Base-by-base conservation (phyloP, 2,888 invertebrate genomes). In the Drosophila ezoana region DNA sequence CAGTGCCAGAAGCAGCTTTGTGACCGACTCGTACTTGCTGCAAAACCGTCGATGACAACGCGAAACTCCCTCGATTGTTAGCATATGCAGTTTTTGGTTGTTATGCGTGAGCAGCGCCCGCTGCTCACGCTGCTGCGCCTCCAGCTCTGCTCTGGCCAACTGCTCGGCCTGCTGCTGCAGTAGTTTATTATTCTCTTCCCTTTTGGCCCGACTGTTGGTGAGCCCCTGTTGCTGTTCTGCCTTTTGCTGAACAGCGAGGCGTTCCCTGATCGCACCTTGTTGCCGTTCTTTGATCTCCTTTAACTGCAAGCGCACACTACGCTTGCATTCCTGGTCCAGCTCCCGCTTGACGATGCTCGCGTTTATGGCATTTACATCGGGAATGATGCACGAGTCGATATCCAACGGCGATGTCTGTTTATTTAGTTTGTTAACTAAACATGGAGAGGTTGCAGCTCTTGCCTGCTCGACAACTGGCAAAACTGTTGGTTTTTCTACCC, bases 41-140 rank as follows among this genome's bases (percentile, higher is more conserved):
- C 93, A 93, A 76, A 95, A 94, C 79, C 93, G 93, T 0, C 93
- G 92, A 72, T 95, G 94, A 73, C 93, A 94, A 44, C 93, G 93
- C 28, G 93, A 93, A 16, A 95, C 93, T 0, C 93, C 92, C n/a
- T 94, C 93, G 73, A 94, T 92, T 0, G 87, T 88, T 1, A 91
- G 82, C 13, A 83, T 45, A 35, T 90, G 82, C 3, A 91, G 59
- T 35, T 90, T 86, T 13, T 84, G 78, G 37, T 89, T 81, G 3
- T 85, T 87, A 33, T 89, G 81, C n/a, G 66, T 62, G 1, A 84
- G 82, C 8, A 90, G 51, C 2, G 72, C 72, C 1, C 68, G 63
- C n/a, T 90, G 73, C 54, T 90, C 87, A 0, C 72, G 70, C 54
- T 89, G 86, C 4, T 81, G 78, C 49, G 82, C 74, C 9, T 85